Base-by-base conservation (phyloP, 2,113 vertebrate genomes). In the Microcebus jonahi region DNA sequence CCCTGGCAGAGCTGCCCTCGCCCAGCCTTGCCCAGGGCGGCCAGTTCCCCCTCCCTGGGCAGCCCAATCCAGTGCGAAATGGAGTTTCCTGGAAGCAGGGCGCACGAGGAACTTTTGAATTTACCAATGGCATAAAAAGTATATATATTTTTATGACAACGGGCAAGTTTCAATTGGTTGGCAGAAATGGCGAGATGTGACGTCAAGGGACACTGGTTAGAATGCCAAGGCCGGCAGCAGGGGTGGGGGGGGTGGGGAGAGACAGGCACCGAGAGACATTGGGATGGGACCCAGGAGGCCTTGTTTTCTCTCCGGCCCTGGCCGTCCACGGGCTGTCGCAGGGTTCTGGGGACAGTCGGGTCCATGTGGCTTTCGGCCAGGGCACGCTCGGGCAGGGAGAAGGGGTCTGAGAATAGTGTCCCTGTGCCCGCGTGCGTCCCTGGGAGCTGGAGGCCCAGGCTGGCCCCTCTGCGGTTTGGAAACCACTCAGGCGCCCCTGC, bases 111-210 rank as follows among this genome's bases (percentile, higher is more conserved):
- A 95, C 93, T 96, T 96, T 98, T 97, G 98, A 99, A 99, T 98
- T 99, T 98, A 98, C 98, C 98, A 98, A 98, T 98, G 92, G 98
- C 97, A 98, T 98, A 89, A 98, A 98, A 99, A 98, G 97, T 98
- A 97, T 97, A 98, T 98, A 98, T 98, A 98, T 98, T 98, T 99
- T 98, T 98, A 98, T 98, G 98, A 90, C 95, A 96, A 98, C 90
- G 90, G 95, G 95, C 87, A 98, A 97, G 96, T 98, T 98, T 98
- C 98, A 98, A 99, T 99, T 99, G 99, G 99, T 98, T 98, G 98
- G 98, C 98, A 98, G 97, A 98, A 98, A 99, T 99, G 99, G 99
- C 98, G 99, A 99, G 99, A 99, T 99, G 99, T 99, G 99, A 99
- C 99, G 99, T 99, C 98, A 98, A 98, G 99, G 98, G 98, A 98